These are phyloP conservation scores for Epinephelus awoara DNA, from an alignment of 2,797 vertebrate species.

Conservation along the genomic window DNA sequence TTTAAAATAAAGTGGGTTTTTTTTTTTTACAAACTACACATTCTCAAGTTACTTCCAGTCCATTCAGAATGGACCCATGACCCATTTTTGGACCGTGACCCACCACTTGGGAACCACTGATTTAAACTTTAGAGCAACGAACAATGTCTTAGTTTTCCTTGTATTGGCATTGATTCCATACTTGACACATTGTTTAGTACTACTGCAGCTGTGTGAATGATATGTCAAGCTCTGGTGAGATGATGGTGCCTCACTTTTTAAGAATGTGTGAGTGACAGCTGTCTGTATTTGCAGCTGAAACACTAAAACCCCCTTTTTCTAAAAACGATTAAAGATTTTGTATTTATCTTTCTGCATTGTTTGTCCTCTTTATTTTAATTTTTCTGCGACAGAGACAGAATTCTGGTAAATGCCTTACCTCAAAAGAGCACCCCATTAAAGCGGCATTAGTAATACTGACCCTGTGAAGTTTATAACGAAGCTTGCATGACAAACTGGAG, in stretches of 20 bases:
- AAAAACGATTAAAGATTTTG: constrained; percentile 42
- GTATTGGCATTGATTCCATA: neutral
- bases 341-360: constrained; percentile 1
- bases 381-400: neutral
- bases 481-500: neutral
- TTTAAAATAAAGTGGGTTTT: no score
- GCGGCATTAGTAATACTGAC: no score
- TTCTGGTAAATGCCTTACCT: neutral
- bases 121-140: neutral
- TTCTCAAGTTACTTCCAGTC: no score
- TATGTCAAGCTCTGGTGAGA: neutral
- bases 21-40: no score
- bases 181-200: neutral
- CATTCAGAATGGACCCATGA: no score
- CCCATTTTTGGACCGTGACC: no score
- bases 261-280: constrained; percentile 3
- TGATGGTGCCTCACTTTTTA: neutral
- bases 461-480: neutral
- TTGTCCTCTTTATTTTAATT: neutral
- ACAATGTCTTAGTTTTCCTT: neutral
- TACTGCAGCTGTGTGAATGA: constrained; percentile 1
- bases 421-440: neutral
- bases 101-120: no score
- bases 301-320: constrained; percentile 12
- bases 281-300: constrained; percentile 1